A percentile compares a stretch with the other conserved stretches of the same genome.
phyloP scores from a whole-genome alignment of 2,113 vertebrate species.

The Felis catus region DNA sequence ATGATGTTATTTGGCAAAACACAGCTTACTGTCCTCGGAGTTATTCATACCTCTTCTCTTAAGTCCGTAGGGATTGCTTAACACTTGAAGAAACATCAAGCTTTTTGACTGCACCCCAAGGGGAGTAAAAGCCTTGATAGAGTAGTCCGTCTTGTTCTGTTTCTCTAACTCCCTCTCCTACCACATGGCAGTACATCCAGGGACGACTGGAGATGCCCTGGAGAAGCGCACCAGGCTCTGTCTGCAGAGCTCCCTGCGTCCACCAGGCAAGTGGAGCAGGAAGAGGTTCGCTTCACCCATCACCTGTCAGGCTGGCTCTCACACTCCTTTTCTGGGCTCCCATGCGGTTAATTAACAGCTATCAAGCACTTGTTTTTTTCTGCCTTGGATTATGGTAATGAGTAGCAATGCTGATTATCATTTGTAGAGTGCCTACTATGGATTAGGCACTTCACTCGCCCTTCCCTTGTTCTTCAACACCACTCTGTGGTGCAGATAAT shows the following conservation, averaged over 20 bases:
- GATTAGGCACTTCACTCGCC: rapidly evolving
- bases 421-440: neutral
- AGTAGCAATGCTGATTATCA: neutral
- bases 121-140: neutral
- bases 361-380: neutral
- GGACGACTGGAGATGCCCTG: neutral
- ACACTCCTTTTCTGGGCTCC: neutral
- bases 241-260: neutral
- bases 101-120: neutral
- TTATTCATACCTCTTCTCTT: conserved; percentile 2
- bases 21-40: conserved; percentile 7
- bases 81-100: conserved; percentile 27
- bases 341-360: neutral
- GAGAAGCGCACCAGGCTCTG: neutral
- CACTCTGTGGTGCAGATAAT: neutral
- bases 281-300: neutral
- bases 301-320: neutral
- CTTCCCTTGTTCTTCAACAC: neutral
- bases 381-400: neutral
- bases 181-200: neutral
- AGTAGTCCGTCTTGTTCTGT: neutral
- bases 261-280: neutral
- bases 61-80: neutral
- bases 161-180: neutral
- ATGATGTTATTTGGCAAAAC: conserved; percentile 58